Evolutionary conservation across 2,888 invertebrate species (phyloP).

Genomic region (Scaptomyza tumidula): DNA sequence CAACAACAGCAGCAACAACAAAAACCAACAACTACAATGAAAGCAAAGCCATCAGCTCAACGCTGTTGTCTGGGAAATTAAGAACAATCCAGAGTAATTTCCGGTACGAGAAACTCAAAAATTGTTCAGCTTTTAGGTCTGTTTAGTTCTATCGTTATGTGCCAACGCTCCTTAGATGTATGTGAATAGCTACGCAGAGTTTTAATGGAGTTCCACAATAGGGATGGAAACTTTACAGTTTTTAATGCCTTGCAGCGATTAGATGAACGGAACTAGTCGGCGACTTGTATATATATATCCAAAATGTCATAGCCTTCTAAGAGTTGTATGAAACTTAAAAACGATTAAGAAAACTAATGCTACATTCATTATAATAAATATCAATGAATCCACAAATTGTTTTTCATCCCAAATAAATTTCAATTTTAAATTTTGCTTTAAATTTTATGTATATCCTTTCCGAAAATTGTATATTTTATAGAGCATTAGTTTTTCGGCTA

Average conservation of each 20-base stretch:
- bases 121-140: conserved; percentile 55
- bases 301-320: background rate
- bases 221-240: conserved; percentile 27
- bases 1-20: conserved; percentile 44
- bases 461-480: background rate
- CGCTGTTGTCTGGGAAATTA: conserved; percentile 75
- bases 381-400: too few species aligned
- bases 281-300: background rate
- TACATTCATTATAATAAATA: too few species aligned
- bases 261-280: conserved; percentile 52
- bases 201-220: conserved; percentile 21
- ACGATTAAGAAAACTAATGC: background rate
- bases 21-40: conserved; percentile 35
- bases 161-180: conserved; percentile 6
- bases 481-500: conserved; percentile 36
- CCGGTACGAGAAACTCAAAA: conserved; percentile 75
- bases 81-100: conserved; percentile 79
- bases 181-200: conserved; percentile 8
- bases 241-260: conserved; percentile 60
- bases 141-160: conserved; percentile 22
- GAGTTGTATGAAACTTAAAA: background rate
- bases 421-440: too few species aligned
- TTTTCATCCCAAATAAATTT: too few species aligned
- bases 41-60: conserved; percentile 51
- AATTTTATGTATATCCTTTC: background rate